Conservation (phyloP, 2,113 vertebrate genomes). For the Paedocypris sp. region DNA sequence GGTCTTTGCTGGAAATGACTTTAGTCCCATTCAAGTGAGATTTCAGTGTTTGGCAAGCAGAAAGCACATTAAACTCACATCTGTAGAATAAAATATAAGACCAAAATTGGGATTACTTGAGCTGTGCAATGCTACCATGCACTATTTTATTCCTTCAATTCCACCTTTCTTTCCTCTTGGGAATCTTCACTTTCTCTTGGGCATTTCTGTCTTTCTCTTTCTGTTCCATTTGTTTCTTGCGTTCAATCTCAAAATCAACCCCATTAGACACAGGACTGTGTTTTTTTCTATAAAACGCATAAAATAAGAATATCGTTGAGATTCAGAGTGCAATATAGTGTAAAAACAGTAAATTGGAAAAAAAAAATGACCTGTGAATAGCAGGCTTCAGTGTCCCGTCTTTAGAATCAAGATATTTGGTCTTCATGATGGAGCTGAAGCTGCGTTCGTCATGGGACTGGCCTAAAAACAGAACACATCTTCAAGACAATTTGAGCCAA, state of each 20-base stretch:
- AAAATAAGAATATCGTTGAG: too few species aligned
- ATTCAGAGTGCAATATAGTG: too few species aligned
- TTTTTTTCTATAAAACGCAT: too few species aligned
- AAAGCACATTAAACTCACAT: conserved; percentile 79
- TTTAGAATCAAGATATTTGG: conserved; percentile 68
- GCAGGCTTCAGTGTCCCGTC: too few species aligned
- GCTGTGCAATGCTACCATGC: not conserved
- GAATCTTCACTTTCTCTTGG: not conserved
- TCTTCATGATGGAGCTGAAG: conserved; percentile 77
- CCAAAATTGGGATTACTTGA: too few species aligned
- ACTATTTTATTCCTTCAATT: too few species aligned
- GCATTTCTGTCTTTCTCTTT: conserved; percentile 5
- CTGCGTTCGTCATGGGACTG: conserved; percentile 53
- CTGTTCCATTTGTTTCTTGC: conserved; percentile 31
- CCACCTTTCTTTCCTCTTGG: conserved; percentile 31
- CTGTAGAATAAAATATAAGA: conserved; percentile 48
- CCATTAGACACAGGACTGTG: conserved; percentile 20
- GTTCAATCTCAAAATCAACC: conserved; percentile 27
- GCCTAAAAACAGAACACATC: conserved; percentile 48
- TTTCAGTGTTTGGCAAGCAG: conserved; percentile 78
- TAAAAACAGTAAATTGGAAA: too few species aligned
- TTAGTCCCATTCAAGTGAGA: conserved; percentile 70
- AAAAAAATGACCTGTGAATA: too few species aligned
- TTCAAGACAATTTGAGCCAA: too few species aligned
- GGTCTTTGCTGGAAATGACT: conserved; percentile 71